Base-by-base conservation (phyloP, 2,888 invertebrate genomes). In the Diloba caeruleocephala region DNA sequence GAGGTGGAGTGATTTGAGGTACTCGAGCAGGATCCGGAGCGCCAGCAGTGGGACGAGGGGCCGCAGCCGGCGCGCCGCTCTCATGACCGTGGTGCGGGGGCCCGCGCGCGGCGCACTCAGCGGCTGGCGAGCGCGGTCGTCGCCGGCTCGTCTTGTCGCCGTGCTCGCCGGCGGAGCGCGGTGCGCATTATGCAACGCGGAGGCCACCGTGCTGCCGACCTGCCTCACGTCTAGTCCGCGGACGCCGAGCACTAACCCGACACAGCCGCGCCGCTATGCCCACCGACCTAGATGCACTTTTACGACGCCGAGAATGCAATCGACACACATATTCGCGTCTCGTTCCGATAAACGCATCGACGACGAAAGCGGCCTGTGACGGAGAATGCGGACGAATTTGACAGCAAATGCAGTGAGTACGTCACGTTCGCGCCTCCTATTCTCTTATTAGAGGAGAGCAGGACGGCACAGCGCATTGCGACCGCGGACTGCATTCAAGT, bases 331-430 rank as follows among this genome's bases (percentile, higher is more conserved):
- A 92, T 88, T 91, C 92, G 92, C 93, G 90, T 93, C 93, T 92
- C 93, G 91, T 93, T 93, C 90, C 92, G 90, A 93, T 92, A 92
- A 92, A 91, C 90, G 92, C 92, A 92, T 91, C 89, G 91, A 85
- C 91, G 91, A 92, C 89, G 92, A 92, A 91, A 91, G 92, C 92
- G 89, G 90, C 91, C 82, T 86, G 92, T 91, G 92, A 92, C 84
- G 89, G 92, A 90, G 88, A 92, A 91, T 91, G 90, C 91, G 89
- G 89, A 89, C 89, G 88, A 89, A 87, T 92, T 90, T 91, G 90
- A 90, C 91, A 88, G 89, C 86, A 84, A 89, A 84, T 90, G 91
- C 92, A 90, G 87, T 84, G 87, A 88, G 88, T 86, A 84, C 88
- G 88, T 92, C 92, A 88, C 92, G 82, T 85, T 92, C 88, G 82